phyloP scores from a whole-genome alignment of 2,888 invertebrate genomes.

The Coenonympha arcania region DNA sequence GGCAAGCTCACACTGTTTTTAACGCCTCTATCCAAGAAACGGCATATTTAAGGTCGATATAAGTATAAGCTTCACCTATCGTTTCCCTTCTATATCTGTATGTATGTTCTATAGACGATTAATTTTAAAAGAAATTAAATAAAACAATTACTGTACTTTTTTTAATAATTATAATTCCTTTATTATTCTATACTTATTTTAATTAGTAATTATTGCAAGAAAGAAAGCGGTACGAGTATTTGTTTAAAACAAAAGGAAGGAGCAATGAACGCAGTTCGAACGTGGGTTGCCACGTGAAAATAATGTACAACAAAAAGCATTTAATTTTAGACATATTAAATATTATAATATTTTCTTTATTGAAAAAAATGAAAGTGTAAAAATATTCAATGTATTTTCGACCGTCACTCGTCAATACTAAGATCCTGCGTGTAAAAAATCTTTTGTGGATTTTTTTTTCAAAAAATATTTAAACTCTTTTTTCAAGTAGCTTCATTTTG shows the following conservation, averaged over 20 bases:
- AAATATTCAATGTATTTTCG: constrained; percentile 43
- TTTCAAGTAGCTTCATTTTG: too few species aligned
- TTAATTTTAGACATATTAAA: constrained; percentile 73
- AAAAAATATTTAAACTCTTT: not conserved
- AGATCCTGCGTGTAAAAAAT: not conserved
- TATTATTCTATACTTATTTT: not conserved
- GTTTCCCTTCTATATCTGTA: constrained; percentile 54
- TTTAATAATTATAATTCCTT: constrained; percentile 62
- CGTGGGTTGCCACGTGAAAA: constrained; percentile 46
- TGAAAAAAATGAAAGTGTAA: constrained; percentile 46
- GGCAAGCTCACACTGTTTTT: constrained; percentile 15
- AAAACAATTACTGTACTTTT: constrained; percentile 65
- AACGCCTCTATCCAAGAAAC: constrained; percentile 34
- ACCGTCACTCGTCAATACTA: constrained; percentile 38
- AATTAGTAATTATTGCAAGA: constrained; percentile 54
- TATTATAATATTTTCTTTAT: constrained; percentile 67
- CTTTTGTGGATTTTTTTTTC: not conserved
- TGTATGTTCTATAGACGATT: constrained; percentile 59
- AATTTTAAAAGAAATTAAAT: constrained; percentile 60
- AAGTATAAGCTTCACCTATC: constrained; percentile 66
- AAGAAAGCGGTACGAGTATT: constrained; percentile 48
- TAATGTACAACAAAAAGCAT: constrained; percentile 72
- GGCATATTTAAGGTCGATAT: constrained; percentile 35
- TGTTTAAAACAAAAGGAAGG: constrained; percentile 42
- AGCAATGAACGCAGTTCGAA: constrained; percentile 36